Evolutionary conservation across 2,888 invertebrate species (phyloP).

Genomic region (Muscina levida): DNA sequence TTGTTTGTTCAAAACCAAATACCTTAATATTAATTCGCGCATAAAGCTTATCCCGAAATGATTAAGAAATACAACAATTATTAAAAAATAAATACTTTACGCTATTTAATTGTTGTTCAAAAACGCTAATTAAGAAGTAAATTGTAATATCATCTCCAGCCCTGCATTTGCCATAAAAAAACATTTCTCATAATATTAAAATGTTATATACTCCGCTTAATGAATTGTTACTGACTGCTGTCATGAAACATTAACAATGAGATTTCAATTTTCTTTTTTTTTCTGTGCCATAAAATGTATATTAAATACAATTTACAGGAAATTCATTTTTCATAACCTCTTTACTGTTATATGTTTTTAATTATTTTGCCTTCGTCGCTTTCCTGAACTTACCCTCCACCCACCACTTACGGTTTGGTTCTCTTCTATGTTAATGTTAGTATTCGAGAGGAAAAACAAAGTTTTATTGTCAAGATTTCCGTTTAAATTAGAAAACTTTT

Average conservation of each 20-base stretch:
- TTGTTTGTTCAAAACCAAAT: too few species aligned
- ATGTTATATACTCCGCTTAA: neutral
- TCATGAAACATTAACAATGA: neutral
- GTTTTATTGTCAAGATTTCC: constrained; percentile 58
- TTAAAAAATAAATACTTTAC: too few species aligned
- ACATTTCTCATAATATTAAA: too few species aligned
- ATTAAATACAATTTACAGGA: neutral
- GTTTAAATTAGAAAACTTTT: constrained; percentile 65
- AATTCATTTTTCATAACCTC: constrained; percentile 25
- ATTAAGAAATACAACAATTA: too few species aligned
- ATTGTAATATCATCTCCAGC: too few species aligned
- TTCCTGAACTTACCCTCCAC: too few species aligned
- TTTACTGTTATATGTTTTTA: constrained; percentile 22
- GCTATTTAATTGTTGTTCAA: too few species aligned
- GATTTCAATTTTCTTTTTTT: constrained; percentile 19
- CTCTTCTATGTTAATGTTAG: neutral
- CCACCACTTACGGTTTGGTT: neutral
- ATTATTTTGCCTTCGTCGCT: neutral
- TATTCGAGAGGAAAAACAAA: constrained; percentile 27
- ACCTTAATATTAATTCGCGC: too few species aligned
- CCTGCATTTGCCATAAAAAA: too few species aligned
- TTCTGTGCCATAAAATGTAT: neutral
- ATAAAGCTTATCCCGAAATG: too few species aligned
- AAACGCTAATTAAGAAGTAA: too few species aligned
- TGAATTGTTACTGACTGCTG: neutral